Base-by-base conservation (phyloP, 2,888 invertebrate genomes). In the Sclerodermus sp. region DNA sequence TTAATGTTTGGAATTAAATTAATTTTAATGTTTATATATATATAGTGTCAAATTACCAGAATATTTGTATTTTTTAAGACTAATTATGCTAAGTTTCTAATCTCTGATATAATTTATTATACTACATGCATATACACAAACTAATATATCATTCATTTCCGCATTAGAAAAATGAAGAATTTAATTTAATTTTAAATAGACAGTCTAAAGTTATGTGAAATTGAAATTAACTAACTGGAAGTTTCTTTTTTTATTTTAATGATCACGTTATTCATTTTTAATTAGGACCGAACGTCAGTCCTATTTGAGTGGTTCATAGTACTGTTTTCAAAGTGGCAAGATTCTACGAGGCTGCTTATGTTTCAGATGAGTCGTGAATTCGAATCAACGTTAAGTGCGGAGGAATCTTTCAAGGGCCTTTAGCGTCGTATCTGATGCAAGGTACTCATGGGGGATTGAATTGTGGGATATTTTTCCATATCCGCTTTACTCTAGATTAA, bases 341-440 rank as follows among this genome's bases (percentile, higher is more conserved):
- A 78, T 75, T 77, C 70, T 77, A 78, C 75, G 77, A 72, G 69
- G 69, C 70, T 77, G 74, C 77, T 77, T 78, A 74, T 78, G 77
- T 78, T 78, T 78, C 77, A 78, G 77, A 77, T 78, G 71, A 70
- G 69, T 73, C 75, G 68, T 68, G 76, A 65, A 73, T 70, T 71
- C 70, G 66, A 73, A 71, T 70, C 71, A 73, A 63, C 68, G 66
- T 74, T 72, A 75, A 72, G 69, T 69, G 69, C 66, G 66, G 70
- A 67, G 58, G 76, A 76, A 76, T 67, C 70, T 67, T 69, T 68
- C 70, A 65, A 67, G 74, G 73, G 76, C 76, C 70, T 64, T 71
- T 71, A 72, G 74, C 71, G 71, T 74, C 71, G 77, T 72, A 75
- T 74, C 74, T 76, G 75, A 74, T 77, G 73, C 76, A 77, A 77